These are phyloP conservation scores for Ophion ellenae DNA, from an alignment of 2,888 invertebrate genomes.

Conservation along the genomic window DNA sequence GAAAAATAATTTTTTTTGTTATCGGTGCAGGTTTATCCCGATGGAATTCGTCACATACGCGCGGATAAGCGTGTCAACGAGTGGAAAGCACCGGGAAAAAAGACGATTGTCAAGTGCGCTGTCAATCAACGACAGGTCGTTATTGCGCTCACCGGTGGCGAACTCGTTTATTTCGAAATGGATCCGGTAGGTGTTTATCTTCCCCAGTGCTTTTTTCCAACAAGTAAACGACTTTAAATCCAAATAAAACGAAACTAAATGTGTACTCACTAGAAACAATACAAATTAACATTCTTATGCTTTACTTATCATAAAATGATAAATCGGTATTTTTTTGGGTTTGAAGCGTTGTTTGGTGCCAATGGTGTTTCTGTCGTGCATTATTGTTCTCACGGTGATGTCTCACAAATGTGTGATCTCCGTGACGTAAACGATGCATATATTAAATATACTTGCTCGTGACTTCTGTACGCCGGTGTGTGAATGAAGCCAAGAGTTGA, in stretches of 20 bases:
- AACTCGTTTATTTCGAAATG: slow-evolving; percentile 99
- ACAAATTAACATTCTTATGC: too few species aligned
- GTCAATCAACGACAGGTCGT: slow-evolving; percentile 99
- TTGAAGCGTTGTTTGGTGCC: neutral
- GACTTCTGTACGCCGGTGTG: slow-evolving; percentile 33
- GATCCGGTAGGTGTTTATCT: slow-evolving; percentile 92
- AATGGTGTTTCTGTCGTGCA: slow-evolving; percentile 69
- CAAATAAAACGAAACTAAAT: too few species aligned
- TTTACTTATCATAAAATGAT: too few species aligned
- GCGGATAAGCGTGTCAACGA: slow-evolving; percentile 99
- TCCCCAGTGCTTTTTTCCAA: too few species aligned
- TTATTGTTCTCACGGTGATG: slow-evolving; percentile 79
- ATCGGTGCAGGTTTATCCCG: slow-evolving; percentile 93
- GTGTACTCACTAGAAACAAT: too few species aligned
- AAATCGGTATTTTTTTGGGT: neutral
- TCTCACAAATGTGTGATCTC: slow-evolving; percentile 66
- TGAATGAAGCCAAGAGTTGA: slow-evolving; percentile 63
- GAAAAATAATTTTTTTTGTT: neutral
- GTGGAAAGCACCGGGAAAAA: slow-evolving; percentile 99
- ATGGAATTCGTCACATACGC: slow-evolving; percentile 98
- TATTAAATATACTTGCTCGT: slow-evolving; percentile 69
- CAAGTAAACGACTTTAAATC: neutral
- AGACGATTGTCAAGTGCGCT: slow-evolving; percentile 98
- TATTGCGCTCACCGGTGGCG: slow-evolving; percentile 98
- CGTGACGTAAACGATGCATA: slow-evolving; percentile 80